Base-by-base conservation (phyloP, 2,888 invertebrate species). In the Troglohyphantes excavatus region DNA sequence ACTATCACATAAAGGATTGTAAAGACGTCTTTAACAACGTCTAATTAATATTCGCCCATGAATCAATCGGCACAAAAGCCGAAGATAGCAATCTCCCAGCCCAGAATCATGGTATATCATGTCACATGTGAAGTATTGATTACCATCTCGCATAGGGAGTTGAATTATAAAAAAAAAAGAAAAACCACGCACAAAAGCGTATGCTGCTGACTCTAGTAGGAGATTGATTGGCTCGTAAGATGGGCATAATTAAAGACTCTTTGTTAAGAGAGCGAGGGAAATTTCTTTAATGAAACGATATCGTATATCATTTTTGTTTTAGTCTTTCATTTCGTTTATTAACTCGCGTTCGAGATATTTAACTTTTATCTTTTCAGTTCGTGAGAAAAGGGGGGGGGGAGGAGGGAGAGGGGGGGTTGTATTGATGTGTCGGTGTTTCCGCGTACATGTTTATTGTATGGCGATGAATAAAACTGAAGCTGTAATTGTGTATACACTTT, bases 31-130 rank as follows among this genome's bases (percentile, higher is more conserved):
- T 61, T 70, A 33, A 39, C 23, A 43, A 59, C 82, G 23, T 61
- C 59, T 88, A 88, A 88, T 88, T 88, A 82, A 88, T 88, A 88
- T 88, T 82, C 88, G 39, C 39, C 61, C 82, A 82, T 61, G 82
- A 88, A 67, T 88, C 81, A 84, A 84, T 76, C 78, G 33, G 61
- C 21, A 78, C 86, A 86, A 78, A 70, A 70, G 78, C 61, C 61
- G 27, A 46, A 61, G 86, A 86, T 85, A 33, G 73, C 59, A 33
- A 85, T 85, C 76, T 85, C 13, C 17, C 59, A 53, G 26, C 29
- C 73, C 21, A 23, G 43, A 68, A 68, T 82, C 61, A 43, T 39
- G 78, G 59, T 23, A 43, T n/a, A 39, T 19, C 21, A 29, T 85
- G 84, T 85, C 84, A 85, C 73, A 85, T 85, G 65, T 43, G 46